Conservation (phyloP, 2,888 invertebrate genomes). For the Standfussiana lucernea region DNA sequence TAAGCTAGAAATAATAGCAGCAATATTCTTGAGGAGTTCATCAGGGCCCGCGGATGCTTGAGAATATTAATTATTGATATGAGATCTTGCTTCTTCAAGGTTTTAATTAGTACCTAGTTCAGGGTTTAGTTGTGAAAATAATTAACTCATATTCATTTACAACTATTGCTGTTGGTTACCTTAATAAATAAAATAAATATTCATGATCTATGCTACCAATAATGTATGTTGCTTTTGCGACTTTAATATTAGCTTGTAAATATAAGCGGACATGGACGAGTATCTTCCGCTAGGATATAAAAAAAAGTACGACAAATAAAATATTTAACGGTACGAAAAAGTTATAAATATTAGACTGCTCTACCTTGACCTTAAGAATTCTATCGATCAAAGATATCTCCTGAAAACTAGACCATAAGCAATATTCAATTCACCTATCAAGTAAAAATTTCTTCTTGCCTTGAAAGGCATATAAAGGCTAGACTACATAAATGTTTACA, state of each 20-base stretch:
- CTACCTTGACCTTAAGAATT: not conserved
- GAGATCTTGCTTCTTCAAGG: not conserved
- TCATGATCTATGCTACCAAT: not conserved
- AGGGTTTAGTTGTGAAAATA: not conserved
- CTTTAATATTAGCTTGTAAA: not conserved
- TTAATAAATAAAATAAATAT: not conserved
- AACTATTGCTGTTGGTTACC: not conserved
- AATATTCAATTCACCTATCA: constrained; percentile 18
- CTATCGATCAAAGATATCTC: not conserved
- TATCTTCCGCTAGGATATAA: too few relatives aligned
- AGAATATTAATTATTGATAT: not conserved
- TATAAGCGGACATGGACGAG: not conserved
- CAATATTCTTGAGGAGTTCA: constrained; percentile 3
- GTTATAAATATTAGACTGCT: not conserved
- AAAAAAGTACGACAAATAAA: not conserved
- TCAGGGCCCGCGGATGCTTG: not conserved
- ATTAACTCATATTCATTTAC: not conserved
- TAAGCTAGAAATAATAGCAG: not conserved
- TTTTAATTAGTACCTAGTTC: not conserved
- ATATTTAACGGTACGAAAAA: not conserved
- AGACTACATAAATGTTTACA: constrained; percentile 52
- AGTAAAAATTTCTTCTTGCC: constrained; percentile 11
- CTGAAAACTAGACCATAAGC: not conserved
- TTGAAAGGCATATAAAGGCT: constrained; percentile 44
- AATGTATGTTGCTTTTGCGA: not conserved